Base-by-base conservation (phyloP, 2,888 invertebrate species). In the Hirtodrosophila alboralis region DNA sequence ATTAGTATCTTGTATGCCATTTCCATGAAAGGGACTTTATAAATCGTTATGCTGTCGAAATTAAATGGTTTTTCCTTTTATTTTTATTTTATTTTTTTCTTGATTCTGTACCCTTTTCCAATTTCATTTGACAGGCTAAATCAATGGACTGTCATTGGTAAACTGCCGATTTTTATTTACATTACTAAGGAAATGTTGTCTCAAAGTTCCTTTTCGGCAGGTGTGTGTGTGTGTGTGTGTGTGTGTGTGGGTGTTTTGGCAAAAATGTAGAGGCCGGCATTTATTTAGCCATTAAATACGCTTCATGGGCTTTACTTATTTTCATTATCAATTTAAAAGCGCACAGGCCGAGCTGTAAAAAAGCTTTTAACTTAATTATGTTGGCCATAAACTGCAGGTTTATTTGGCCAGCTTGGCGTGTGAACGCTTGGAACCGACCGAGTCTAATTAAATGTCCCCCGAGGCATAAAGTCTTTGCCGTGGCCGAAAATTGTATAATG, bases 281-380 rank as follows among this genome's bases (percentile, higher is more conserved):
- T 80, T 84, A 84, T 84, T 84, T 77, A 84, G 65, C 77, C 72
- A 84, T 80, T 80, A 80, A 80, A 77, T 69, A 73, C 80, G 81
- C 84, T 84, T 75, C 80, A 84, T 72, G 77, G 65, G 64, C 37
- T 78, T 69, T 76, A 60, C 68, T 70, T 81, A 74, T 81, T 78
- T 78, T 74, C 78, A 84, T 81, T 81, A 81, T 84, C 81, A 83
- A 84, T 80, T 80, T 80, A 70, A 66, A 69, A 64, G 75, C 68
- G 69, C 62, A 52, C 64, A 33, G 38, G 40, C 43, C 43, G 37
- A 38, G 71, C 70, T 69, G 75, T 81, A 81, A 80, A 81, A 84
- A 84, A 84, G 84, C 81, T 83, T 83, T 83, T 76, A 83, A 84
- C 76, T 83, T 83, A 83, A 83, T 83, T 83, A 83, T 84, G 84